Evolutionary conservation across 2,888 invertebrate species (phyloP), one percentile per base, ranked within the genome.

Genomic region (Tigriopus californicus): DNA sequence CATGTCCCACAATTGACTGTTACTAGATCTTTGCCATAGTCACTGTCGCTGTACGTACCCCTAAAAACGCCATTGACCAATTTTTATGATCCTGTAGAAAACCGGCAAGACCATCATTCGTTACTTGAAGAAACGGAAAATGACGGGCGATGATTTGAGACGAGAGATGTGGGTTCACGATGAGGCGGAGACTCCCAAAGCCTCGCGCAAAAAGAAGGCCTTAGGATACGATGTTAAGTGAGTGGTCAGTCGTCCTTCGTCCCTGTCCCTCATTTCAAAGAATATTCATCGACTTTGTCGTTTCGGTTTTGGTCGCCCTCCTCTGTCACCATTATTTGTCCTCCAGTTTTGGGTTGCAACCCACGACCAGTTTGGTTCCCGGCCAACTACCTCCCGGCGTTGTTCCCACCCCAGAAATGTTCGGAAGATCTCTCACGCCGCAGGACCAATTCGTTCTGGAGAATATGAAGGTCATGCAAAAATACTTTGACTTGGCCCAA

Each of bases 141-240:
- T 61, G 24, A 61, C 52, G 12, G 59, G 59, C 24, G 54, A 59
- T 46, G 61, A 61, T 44, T 52, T 59, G 40, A 18, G 58, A 15
- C 48, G 58, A 15, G 59, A 61, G 33, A 53, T 58, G 41, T 58
- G 59, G 59, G 59, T 57, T 51, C 58, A 61, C 53, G 61, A 61
- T 25, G 58, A 49, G 22, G 60, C 56, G 2, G 55, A 33, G 8
- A 61, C 60, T 2, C 60, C 60, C 15, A 60, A 47, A 41, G 48
- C 33, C 5, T 46, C 53, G 12, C n/a, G 47, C 42, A 61, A 56
- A 42, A 61, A 61, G 44, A 61, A 60, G 61, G 57, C 42, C 6
- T 15, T 42, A 6, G 58, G 54, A 12, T 53, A 55, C 33, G 52
- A 55, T 33, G 54, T 60, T 18, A 41, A 41, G 15, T 41, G 56